Evolutionary conservation across 2,888 invertebrate genomes (phyloP).

Genomic region (Trissolcus japonicus): DNA sequence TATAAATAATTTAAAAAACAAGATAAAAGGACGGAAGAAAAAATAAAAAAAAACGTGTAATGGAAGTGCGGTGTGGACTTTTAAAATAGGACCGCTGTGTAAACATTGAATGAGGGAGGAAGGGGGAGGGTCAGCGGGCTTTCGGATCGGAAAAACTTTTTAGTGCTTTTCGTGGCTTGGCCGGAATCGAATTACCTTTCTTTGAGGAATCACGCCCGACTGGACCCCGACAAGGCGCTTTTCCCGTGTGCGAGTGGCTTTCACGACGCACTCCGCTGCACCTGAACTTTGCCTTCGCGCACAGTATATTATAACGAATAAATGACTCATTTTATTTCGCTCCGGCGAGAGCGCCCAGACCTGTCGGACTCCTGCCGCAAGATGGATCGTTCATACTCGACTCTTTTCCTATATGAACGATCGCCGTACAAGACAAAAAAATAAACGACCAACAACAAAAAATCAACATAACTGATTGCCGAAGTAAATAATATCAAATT

Average conservation of each 20-base stretch:
- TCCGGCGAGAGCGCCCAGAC: background rate
- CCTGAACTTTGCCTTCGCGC: constrained; percentile 40
- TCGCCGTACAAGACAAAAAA: too few species aligned
- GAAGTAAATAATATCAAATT: too few species aligned
- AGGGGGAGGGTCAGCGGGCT: constrained; percentile 21
- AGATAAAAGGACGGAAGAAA: background rate
- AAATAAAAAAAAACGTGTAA: background rate
- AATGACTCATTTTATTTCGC: constrained; percentile 47
- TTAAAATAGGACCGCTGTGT: background rate
- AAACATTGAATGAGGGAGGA: background rate
- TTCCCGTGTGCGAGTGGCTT: constrained; percentile 49
- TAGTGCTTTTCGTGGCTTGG: constrained; percentile 59
- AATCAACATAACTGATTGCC: too few species aligned
- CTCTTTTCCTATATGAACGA: too few species aligned
- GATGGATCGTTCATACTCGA: too few species aligned
- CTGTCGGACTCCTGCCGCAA: too few species aligned
- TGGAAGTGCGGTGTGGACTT: background rate
- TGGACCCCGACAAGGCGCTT: constrained; percentile 53
- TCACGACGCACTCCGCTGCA: constrained; percentile 50
- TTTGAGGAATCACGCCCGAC: constrained; percentile 58
- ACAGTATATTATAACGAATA: constrained; percentile 49
- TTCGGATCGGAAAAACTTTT: constrained; percentile 60
- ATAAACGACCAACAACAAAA: too few species aligned
- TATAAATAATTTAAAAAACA: background rate
- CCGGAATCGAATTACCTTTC: constrained; percentile 59